Evolutionary conservation across 2,888 invertebrate genomes (phyloP).

Genomic region (Sphaeridia pumilis): DNA sequence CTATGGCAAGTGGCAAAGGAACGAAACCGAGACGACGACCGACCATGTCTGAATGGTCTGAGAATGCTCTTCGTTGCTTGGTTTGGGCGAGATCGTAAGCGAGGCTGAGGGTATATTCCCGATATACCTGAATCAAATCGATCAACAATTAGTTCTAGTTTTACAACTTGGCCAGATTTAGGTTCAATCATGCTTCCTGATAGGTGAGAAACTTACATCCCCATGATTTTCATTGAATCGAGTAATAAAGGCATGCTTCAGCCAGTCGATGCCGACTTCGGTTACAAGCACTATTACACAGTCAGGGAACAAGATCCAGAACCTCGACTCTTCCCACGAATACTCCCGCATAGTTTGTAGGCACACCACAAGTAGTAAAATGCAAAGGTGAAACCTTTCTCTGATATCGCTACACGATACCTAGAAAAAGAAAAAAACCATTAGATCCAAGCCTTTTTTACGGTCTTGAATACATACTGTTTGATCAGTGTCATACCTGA

Average conservation of each 20-base stretch:
- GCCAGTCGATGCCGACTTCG: constrained; percentile 90
- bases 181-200: no score
- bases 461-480: no score
- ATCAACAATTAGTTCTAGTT: no score
- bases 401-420: constrained; percentile 96
- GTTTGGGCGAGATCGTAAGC: constrained; percentile 91
- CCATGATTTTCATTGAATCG: constrained; percentile 93
- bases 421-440: no score
- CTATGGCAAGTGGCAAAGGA: constrained; percentile 86
- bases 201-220: no score
- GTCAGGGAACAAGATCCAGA: constrained; percentile 81
- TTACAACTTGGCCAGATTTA: no score
- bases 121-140: constrained; percentile 76
- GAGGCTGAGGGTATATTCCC: constrained; percentile 80
- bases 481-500: constrained; percentile 50
- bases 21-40: constrained; percentile 97
- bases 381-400: constrained; percentile 85
- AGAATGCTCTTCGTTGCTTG: constrained; percentile 79
- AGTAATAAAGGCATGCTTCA: constrained; percentile 98
- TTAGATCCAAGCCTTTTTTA: no score
- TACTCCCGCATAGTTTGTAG: constrained; percentile 98
- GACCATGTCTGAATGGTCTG: constrained; percentile 92
- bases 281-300: constrained; percentile 78
- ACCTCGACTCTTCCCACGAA: constrained; percentile 60
- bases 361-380: constrained; percentile 83